Base-by-base conservation (phyloP, 2,113 vertebrate species). In the Myrmecobius fasciatus region DNA sequence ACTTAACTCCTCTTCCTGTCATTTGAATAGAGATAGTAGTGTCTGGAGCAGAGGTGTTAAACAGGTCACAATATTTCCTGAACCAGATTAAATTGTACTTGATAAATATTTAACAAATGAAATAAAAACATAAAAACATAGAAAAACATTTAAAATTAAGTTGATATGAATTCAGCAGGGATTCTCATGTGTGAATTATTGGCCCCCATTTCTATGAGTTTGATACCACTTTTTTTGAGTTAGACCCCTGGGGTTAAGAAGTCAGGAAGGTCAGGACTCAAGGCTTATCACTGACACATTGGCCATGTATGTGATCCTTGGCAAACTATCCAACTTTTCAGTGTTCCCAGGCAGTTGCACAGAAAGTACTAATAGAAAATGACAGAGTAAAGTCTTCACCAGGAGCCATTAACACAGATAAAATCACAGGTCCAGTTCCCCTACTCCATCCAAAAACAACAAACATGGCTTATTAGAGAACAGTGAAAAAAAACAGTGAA, bases 401-500 rank as follows among this genome's bases (percentile, higher is more conserved):
- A 83, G 20, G 67, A 43, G 1, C 17, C 36, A n/a, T 4, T 43
- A 24, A 83, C 67, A 83, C 36, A 83, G n/a, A 83, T 83, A 83
- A 83, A 83, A 83, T 83, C n/a, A 22, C 20, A n/a, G 36, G 31
- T 12, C 56, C 31, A 60, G 28, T 31, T 3, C 60, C 14, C 36
- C 49, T 51, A 22, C 17, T n/a, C 1, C 36, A 28, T 43, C 20
- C 67, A 75, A 75, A 22, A 75, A 67, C 31, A 75, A 8, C 67
- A 83, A 83, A 43, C 7, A 22, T 22, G n/a, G 22, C 67, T 83
- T 2, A 2, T 43, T 83, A 83, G 36, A 83, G 67, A 83, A 83
- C 36, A 95, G 5, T 92, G 91, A 95, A 83, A 88, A 90, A 96
- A 91, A 3, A 92, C 95, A 90, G 3, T 92, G n/a, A 95, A 95